A percentile compares a stretch with the other conserved stretches of the same genome.
Evolutionary conservation across 2,888 invertebrate species (phyloP).

Genomic region (Habrosyne pyritoides): DNA sequence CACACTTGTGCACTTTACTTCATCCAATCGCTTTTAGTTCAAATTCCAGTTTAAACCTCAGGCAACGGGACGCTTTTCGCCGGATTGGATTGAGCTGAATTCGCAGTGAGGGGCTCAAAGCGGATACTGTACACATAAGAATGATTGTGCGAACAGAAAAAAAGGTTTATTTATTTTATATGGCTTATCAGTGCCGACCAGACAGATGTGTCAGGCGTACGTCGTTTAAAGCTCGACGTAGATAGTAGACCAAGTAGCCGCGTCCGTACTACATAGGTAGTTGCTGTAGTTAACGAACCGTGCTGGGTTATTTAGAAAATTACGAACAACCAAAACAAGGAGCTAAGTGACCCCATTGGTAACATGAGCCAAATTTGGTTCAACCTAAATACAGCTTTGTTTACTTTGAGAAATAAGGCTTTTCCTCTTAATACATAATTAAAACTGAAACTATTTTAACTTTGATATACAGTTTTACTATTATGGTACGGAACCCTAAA

Average conservation of each 20-base stretch:
- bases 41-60: conserved; percentile 18
- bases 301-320: not conserved
- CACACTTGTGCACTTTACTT: conserved; percentile 6
- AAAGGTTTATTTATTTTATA: not conserved
- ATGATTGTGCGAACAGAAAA: not conserved
- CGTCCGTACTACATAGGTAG: not conserved
- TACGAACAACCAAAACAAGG: not conserved
- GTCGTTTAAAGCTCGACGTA: not conserved
- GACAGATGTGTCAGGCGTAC: not conserved
- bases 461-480: no score
- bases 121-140: not conserved
- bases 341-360: not conserved
- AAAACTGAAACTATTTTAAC: no score
- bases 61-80: conserved; percentile 18
- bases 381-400: not conserved
- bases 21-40: conserved; percentile 21
- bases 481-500: no score
- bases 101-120: conserved; percentile 6
- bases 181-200: not conserved
- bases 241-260: not conserved
- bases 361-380: not conserved
- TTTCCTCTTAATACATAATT: no score
- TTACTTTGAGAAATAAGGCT: not conserved
- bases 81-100: conserved; percentile 12
- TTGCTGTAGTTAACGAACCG: not conserved